Percentiles rank a stretch among this genome's conserved stretches.
Conservation (phyloP, 2,797 vertebrate genomes). For the Phalloptychus januarius region DNA sequence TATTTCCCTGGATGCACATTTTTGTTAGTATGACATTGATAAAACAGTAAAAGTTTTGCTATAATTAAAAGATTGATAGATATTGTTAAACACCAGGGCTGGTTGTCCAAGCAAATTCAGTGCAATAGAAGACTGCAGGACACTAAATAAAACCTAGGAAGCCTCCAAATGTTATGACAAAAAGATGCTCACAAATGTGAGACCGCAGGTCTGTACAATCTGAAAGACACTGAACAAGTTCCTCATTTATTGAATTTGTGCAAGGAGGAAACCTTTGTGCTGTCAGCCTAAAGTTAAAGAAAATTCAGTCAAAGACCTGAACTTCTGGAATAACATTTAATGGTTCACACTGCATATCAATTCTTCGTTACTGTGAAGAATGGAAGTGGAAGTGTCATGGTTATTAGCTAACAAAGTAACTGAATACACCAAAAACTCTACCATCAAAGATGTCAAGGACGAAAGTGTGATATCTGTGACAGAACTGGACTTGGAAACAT, state of each 20-base stretch:
- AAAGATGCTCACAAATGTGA: background rate
- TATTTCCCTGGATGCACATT: background rate
- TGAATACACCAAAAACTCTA: background rate
- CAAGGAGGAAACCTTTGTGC: background rate
- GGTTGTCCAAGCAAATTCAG: background rate
- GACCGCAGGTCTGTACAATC: background rate
- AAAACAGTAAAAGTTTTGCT: background rate
- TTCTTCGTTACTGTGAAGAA: background rate
- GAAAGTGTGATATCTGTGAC: background rate
- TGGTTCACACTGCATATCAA: background rate
- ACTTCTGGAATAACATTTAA: background rate
- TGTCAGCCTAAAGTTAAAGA: background rate
- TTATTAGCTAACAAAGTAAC: background rate
- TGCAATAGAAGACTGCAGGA: background rate
- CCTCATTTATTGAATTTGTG: background rate
- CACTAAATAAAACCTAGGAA: background rate
- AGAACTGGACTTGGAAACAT: background rate
- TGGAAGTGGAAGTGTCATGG: background rate
- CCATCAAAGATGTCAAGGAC: background rate
- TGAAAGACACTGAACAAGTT: background rate
- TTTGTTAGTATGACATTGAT: background rate
- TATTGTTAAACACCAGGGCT: background rate
- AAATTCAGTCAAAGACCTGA: background rate
- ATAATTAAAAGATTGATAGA: background rate
- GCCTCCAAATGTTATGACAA: background rate